These are phyloP conservation scores for Mystacides longicornis DNA, from an alignment of 2,888 invertebrate species.

Conservation along the genomic window DNA sequence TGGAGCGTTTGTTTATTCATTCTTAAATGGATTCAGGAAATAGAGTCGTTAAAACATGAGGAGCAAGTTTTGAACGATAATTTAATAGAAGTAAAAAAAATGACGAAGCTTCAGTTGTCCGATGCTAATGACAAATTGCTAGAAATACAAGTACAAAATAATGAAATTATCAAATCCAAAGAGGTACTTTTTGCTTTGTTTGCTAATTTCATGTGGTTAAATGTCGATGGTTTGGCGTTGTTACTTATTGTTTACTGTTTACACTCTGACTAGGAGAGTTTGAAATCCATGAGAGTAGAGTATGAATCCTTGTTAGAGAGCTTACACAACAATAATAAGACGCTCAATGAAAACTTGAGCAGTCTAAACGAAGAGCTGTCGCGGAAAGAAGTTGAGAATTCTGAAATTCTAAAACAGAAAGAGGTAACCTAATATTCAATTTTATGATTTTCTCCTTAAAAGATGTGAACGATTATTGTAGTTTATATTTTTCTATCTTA, in stretches of 20 bases:
- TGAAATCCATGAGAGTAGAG: neutral
- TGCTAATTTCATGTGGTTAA: neutral
- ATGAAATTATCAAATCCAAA: neutral
- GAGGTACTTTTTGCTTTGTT: too few relatives aligned
- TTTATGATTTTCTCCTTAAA: neutral
- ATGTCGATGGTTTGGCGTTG: neutral
- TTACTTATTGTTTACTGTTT: neutral
- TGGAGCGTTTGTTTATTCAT: neutral
- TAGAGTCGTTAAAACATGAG: neutral
- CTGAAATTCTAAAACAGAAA: neutral
- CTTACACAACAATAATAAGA: neutral
- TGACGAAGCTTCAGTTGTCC: neutral
- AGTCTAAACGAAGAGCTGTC: neutral
- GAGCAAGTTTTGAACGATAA: neutral
- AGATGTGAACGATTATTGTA: neutral
- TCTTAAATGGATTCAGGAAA: neutral
- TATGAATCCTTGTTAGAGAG: neutral
- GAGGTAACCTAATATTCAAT: slow-evolving; percentile 1
- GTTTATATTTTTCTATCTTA: neutral
- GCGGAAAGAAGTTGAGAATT: neutral
- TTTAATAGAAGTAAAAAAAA: slow-evolving; percentile 2
- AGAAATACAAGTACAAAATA: neutral
- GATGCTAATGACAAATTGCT: neutral
- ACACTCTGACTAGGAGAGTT: neutral
- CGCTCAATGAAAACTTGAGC: neutral